Conservation (phyloP, 2,113 vertebrate genomes). For the Hipposideros armiger region DNA sequence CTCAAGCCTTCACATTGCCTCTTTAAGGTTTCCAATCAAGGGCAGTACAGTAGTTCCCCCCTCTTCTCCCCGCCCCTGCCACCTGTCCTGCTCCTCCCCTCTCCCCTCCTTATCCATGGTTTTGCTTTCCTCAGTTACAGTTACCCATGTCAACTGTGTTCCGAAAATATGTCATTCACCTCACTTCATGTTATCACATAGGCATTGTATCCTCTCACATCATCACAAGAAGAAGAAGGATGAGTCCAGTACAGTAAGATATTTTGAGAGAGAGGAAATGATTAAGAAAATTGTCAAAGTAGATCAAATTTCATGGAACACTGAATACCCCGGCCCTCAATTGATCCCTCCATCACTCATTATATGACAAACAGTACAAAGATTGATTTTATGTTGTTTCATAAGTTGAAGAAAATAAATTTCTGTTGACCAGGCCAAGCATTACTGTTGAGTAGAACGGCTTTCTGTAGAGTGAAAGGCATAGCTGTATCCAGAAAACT, state of each 20-base stretch:
- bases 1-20: background rate
- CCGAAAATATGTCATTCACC: background rate
- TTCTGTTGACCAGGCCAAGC: background rate
- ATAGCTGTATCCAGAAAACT: background rate
- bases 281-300: slow-evolving; percentile 38
- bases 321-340: background rate
- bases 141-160: background rate
- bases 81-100: no score
- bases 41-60: background rate
- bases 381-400: background rate
- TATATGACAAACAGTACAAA: background rate
- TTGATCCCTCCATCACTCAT: background rate
- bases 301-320: background rate
- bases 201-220: background rate
- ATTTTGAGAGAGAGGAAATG: no score
- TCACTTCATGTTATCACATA: no score
- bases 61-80: no score
- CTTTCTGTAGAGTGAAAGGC: background rate
- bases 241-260: no score
- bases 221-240: no score
- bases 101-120: no score
- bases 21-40: background rate
- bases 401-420: slow-evolving; percentile 28
- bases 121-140: background rate
- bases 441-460: background rate